Base-by-base conservation (phyloP, 2,888 invertebrate species). In the Troides oblongomaculatus region DNA sequence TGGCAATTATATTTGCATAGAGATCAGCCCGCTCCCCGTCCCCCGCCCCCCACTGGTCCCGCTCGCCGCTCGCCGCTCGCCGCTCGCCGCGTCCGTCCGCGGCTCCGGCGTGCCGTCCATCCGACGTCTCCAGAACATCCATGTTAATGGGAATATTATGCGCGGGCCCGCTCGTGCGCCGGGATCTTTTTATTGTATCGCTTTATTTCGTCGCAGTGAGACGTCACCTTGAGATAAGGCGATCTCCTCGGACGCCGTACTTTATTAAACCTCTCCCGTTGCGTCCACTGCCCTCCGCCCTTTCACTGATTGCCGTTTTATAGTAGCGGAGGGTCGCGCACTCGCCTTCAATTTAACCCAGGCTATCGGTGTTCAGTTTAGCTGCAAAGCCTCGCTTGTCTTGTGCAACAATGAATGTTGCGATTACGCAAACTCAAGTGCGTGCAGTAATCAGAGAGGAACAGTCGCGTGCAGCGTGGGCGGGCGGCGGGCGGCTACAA, bases 1-100 rank as follows among this genome's bases (percentile, higher is more conserved):
- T 81, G 84, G 81, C 85, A 84, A 87, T 88, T 79, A 86, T 85
- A 90, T 90, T 90, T 86, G 87, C 90, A 90, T 90, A 87, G 79
- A 87, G 82, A 87, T 76, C 77, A 82, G 77, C 72, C 76, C 71
- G 68, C 73, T 67, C 73, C 76, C 77, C 75, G 77, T 72, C 80
- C 77, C 76, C 21, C 21, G 21, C 21, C 21, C 21, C 21, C 21
- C 21, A 21, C 21, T 21, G 21, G 21, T 21, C 72, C 76, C 71
- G 68, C 73, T 67, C 73, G 76, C 77, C 75, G 77, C 78, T 81
- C 81, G 83, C 84, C 39, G 39, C 39, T 10, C 39, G 8, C 39
- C 39, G 39, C 10, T 10, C 62, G 0, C 12, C 21, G 30, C 30
- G 30, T 30, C 30, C 30, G 30, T 30, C 30, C 30, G 30, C 30